These are phyloP conservation scores for Leptinotarsa texana DNA, from an alignment of 1,140 invertebrate species.

Conservation along the genomic window DNA sequence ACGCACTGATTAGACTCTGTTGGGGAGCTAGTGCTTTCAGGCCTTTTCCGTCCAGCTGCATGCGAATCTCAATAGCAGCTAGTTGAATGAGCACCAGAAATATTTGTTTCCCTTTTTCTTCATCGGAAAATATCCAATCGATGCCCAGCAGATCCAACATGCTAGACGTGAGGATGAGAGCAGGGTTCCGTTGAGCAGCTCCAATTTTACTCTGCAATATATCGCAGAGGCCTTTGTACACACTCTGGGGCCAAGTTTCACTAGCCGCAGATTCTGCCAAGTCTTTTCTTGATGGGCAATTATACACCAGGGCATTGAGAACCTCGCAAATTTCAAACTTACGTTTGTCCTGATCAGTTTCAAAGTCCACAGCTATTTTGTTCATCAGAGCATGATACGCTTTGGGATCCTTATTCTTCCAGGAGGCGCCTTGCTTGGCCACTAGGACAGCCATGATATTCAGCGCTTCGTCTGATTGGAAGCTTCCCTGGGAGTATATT, in stretches of 20 bases:
- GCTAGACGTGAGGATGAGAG: slow-evolving; percentile 78
- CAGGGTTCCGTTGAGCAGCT: slow-evolving; percentile 84
- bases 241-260: slow-evolving; percentile 77
- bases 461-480: slow-evolving; percentile 83
- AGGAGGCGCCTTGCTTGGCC: slow-evolving; percentile 71
- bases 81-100: slow-evolving; percentile 84
- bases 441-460: slow-evolving; percentile 76
- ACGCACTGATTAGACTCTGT: slow-evolving; percentile 77
- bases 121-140: slow-evolving; percentile 79
- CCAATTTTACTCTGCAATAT: slow-evolving; percentile 85
- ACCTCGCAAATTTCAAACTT: slow-evolving; percentile 85
- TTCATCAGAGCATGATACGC: slow-evolving; percentile 82
- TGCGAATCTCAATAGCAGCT: slow-evolving; percentile 87
- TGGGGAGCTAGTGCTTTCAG: slow-evolving; percentile 77
- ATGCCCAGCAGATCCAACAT: slow-evolving; percentile 81
- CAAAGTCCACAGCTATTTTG: slow-evolving; percentile 83
- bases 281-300: slow-evolving; percentile 66
- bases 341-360: slow-evolving; percentile 80
- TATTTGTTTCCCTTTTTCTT: slow-evolving; percentile 79
- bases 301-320: slow-evolving; percentile 73
- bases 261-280: slow-evolving; percentile 64
- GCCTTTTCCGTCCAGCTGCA: slow-evolving; percentile 86
- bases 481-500: slow-evolving; percentile 82
- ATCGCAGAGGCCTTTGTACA: slow-evolving; percentile 77
- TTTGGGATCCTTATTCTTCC: slow-evolving; percentile 71